These are phyloP conservation scores for Nesogale talazaci DNA, from an alignment of 2,113 vertebrate genomes.

Conservation along the genomic window DNA sequence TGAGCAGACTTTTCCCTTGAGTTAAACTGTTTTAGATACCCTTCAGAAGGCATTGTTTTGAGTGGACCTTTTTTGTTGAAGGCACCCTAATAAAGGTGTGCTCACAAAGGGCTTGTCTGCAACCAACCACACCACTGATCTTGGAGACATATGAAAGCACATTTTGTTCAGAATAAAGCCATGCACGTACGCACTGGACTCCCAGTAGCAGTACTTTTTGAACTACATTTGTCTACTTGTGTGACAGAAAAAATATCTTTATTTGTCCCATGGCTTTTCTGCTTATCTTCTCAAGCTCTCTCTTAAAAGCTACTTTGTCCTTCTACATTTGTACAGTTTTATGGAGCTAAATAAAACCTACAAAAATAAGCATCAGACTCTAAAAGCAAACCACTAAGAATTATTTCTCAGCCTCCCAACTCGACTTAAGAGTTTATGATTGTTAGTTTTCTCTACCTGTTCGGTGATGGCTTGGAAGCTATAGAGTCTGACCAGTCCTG, in stretches of 20 bases:
- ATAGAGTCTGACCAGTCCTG: constrained; percentile 94
- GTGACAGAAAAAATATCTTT: constrained; percentile 57
- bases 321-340: constrained; percentile 50
- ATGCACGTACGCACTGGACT: too few relatives aligned
- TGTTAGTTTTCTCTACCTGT: constrained; percentile 86
- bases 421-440: too few relatives aligned
- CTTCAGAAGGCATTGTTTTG: too few relatives aligned
- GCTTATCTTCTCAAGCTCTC: constrained; percentile 31
- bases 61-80: too few relatives aligned
- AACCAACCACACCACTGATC: too few relatives aligned
- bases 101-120: too few relatives aligned
- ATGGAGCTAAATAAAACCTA: constrained; percentile 32
- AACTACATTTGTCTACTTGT: neutral
- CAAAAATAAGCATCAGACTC: neutral
- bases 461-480: constrained; percentile 93
- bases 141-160: too few relatives aligned
- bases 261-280: constrained; percentile 42
- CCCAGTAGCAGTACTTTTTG: too few relatives aligned
- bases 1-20: too few relatives aligned
- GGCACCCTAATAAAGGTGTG: too few relatives aligned
- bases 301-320: constrained; percentile 51
- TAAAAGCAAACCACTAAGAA: constrained; percentile 53
- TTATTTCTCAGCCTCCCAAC: neutral
- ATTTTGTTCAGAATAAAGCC: too few relatives aligned
- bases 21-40: too few relatives aligned